Percentiles rank a stretch among this genome's conserved stretches.
phyloP scores from a whole-genome alignment of 2,888 invertebrate species.

The Argyresthia goedartella region DNA sequence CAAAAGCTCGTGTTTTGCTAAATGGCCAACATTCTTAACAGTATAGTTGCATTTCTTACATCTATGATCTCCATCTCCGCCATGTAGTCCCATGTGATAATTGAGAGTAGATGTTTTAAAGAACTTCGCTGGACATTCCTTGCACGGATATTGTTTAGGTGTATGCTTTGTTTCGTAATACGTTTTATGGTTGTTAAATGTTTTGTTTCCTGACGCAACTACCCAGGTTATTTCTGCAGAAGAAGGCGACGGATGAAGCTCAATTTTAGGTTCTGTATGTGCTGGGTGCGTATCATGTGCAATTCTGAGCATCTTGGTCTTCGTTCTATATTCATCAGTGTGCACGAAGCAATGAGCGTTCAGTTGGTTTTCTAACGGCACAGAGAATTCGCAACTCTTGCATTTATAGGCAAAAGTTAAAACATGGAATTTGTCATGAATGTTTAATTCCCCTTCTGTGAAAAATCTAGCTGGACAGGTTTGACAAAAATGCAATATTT shows the following conservation, averaged over 20 bases:
- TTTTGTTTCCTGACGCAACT: conserved; percentile 20
- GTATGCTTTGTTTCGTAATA: conserved; percentile 34
- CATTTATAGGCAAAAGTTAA: conserved; percentile 76
- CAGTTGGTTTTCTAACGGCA: conserved; percentile 77
- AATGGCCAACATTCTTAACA: conserved; percentile 76
- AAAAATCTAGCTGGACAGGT: conserved; percentile 89
- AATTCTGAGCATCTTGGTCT: conserved; percentile 77
- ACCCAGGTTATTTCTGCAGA: conserved; percentile 57
- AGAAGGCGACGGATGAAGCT: conserved; percentile 38
- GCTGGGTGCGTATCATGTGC: conserved; percentile 75
- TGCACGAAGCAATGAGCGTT: conserved; percentile 80
- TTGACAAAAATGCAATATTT: conserved; percentile 79
- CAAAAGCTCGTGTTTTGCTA: conserved; percentile 74
- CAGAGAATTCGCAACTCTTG: conserved; percentile 82
- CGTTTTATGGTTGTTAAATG: conserved; percentile 11
- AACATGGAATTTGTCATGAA: conserved; percentile 80
- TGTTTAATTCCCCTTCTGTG: conserved; percentile 78
- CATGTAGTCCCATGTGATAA: conserved; percentile 78
- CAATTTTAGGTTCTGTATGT: conserved; percentile 74
- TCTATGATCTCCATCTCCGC: conserved; percentile 73
- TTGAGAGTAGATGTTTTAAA: conserved; percentile 78
- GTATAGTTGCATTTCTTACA: conserved; percentile 80
- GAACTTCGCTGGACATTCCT: conserved; percentile 80
- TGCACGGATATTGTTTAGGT: conserved; percentile 64
- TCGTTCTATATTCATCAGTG: conserved; percentile 82